Evolutionary conservation across 2,113 vertebrate species (phyloP).

Genomic region (Saguinus midas): DNA sequence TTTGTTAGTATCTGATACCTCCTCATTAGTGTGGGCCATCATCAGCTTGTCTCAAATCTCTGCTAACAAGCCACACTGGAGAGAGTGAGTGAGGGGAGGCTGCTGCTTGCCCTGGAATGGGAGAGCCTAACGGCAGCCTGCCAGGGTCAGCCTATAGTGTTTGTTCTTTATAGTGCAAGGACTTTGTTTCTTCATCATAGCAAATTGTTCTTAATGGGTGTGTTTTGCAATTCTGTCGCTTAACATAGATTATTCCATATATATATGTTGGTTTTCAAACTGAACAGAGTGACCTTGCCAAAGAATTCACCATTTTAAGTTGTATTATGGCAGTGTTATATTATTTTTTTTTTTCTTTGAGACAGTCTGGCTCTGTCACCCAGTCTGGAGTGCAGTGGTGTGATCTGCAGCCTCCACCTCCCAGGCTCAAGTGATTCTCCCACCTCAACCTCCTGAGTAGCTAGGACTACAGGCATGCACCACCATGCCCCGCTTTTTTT

Average conservation of each 20-base stretch:
- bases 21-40: rapidly evolving
- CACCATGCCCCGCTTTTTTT: neutral
- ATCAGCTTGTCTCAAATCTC: neutral
- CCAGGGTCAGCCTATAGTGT: neutral
- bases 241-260: neutral
- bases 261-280: neutral
- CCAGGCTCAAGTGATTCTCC: neutral
- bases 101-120: rapidly evolving
- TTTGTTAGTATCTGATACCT: neutral
- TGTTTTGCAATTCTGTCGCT: neutral
- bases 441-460: neutral
- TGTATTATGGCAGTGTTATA: neutral
- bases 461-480: neutral
- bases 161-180: neutral
- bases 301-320: neutral
- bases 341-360: no score
- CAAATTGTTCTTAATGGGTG: neutral
- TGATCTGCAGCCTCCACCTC: neutral
- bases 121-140: rapidly evolving
- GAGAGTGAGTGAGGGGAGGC: no score
- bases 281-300: neutral
- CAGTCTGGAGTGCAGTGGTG: no score
- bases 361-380: no score
- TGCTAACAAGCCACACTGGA: rapidly evolving
- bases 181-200: neutral